phyloP scores from a whole-genome alignment of 2,888 invertebrate genomes.

The Drosophila falleni region DNA sequence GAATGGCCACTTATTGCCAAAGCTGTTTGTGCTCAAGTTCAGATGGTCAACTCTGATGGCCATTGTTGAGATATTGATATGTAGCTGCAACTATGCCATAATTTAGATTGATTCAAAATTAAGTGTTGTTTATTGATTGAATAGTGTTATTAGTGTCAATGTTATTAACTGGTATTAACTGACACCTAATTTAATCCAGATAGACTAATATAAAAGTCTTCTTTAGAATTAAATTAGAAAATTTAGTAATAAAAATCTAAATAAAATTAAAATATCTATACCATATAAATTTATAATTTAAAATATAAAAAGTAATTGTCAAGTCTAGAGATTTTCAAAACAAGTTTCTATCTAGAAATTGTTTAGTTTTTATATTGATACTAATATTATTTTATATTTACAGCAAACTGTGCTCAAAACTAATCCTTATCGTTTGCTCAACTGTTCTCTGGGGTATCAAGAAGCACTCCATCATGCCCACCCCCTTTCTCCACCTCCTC shows the following conservation, averaged over 20 bases:
- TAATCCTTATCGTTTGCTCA: constrained; percentile 5
- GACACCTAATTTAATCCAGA: too few species aligned
- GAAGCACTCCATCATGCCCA: constrained; percentile 4
- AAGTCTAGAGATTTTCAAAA: too few species aligned
- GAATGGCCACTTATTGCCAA: constrained; percentile 76
- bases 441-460: constrained; percentile 26
- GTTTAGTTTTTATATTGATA: not conserved
- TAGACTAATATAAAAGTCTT: too few species aligned
- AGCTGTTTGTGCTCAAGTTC: constrained; percentile 43
- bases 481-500: not conserved
- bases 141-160: not conserved
- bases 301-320: too few species aligned
- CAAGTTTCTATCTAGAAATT: not conserved
- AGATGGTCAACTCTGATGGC: constrained; percentile 38
- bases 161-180: not conserved
- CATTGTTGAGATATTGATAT: constrained; percentile 37
- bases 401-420: not conserved
- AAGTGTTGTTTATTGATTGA: not conserved
- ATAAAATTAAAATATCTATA: too few species aligned
- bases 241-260: too few species aligned
- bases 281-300: too few species aligned
- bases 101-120: constrained; percentile 27
- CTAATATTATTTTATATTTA: not conserved
- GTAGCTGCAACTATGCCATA: constrained; percentile 18
- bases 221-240: too few species aligned